phyloP scores from a whole-genome alignment of 1,140 invertebrate genomes.

The Caenorhabditis brenneri region DNA sequence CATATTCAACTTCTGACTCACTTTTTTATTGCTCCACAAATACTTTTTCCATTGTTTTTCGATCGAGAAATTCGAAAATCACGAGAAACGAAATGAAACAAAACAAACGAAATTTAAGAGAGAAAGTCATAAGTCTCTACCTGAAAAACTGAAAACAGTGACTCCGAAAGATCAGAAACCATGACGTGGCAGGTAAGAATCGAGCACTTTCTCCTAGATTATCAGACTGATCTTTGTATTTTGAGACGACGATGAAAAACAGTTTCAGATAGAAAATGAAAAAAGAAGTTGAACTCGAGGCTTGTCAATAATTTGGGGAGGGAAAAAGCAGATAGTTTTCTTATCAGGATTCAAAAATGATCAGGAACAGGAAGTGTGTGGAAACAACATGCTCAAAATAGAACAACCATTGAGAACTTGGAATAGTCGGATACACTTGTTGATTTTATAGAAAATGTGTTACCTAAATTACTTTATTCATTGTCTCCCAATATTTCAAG shows the following conservation, averaged over 20 bases:
- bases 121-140: constrained; percentile 7
- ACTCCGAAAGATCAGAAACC: not conserved
- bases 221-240: constrained; percentile 20
- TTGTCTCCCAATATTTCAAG: too few species aligned
- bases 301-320: not conserved
- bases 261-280: not conserved
- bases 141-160: constrained; percentile 3
- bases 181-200: not conserved
- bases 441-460: too few species aligned
- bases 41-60: not conserved
- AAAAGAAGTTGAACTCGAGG: not conserved
- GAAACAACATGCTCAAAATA: not conserved
- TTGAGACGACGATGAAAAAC: not conserved
- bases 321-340: not conserved
- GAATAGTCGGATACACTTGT: too few species aligned
- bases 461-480: too few species aligned
- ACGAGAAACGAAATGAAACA: not conserved
- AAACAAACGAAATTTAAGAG: not conserved
- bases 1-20: not conserved
- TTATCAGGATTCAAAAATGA: not conserved
- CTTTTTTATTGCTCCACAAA: constrained; percentile 38
- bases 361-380: not conserved
- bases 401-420: not conserved
- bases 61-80: not conserved
- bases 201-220: not conserved